These are phyloP conservation scores for Microtus pennsylvanicus DNA, from an alignment of 2,113 vertebrate species.

Conservation along the genomic window DNA sequence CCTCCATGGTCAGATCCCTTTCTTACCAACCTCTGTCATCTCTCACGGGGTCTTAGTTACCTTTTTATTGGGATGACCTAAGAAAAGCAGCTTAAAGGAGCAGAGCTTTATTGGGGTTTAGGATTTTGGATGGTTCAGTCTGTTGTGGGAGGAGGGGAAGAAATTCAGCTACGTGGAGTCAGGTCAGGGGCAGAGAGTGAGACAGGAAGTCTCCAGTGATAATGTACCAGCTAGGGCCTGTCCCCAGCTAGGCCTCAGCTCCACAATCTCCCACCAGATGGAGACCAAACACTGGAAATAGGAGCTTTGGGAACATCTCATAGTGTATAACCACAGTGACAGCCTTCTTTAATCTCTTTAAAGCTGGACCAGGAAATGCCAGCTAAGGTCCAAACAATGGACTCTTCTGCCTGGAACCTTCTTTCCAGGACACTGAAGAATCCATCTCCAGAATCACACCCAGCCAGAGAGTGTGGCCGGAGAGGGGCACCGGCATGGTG, in stretches of 20 bases:
- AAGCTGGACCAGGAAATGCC: slow-evolving; percentile 1
- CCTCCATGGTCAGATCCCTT: neutral
- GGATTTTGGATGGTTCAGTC: neutral
- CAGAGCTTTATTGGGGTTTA: neutral
- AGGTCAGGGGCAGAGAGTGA: neutral
- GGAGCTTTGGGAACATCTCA: neutral
- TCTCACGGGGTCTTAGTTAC: neutral
- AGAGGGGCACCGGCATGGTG: neutral
- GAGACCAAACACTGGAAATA: neutral
- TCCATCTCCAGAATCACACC: neutral
- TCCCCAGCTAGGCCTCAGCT: neutral
- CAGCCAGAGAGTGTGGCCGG: neutral
- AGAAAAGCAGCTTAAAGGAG: neutral
- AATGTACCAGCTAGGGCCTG: neutral
- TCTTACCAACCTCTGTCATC: neutral
- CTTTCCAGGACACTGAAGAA: neutral
- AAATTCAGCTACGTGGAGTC: neutral
- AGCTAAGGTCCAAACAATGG: slow-evolving; percentile 28
- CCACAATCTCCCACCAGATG: neutral
- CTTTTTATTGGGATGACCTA: neutral
- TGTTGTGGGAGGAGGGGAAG: neutral
- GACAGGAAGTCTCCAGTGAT: neutral
- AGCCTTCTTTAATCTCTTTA: neutral
- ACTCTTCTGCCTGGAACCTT: neutral
- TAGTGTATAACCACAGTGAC: neutral